phyloP scores from a whole-genome alignment of 2,797 vertebrate species.

The Columba guinea region DNA sequence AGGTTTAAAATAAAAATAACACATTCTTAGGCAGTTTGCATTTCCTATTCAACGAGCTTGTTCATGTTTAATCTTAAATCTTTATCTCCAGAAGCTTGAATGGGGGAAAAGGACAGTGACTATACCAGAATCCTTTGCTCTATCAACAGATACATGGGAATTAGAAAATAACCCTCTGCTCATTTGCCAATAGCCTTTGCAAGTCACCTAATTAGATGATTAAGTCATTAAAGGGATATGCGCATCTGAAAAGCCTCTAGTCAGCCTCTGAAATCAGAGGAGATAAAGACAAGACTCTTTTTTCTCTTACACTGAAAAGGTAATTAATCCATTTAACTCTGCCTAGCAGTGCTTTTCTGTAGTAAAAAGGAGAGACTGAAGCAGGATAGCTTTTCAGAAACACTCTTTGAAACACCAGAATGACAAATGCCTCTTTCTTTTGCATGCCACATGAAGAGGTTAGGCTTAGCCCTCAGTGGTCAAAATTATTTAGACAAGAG shows the following conservation, averaged over 20 bases:
- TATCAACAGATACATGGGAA: slow-evolving; percentile 79
- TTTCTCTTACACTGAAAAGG: slow-evolving; percentile 80
- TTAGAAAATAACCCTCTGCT: slow-evolving; percentile 86
- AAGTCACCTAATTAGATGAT: slow-evolving; percentile 94
- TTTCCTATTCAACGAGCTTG: slow-evolving; percentile 66
- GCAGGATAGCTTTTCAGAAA: slow-evolving; percentile 86
- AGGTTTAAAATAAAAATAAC: slow-evolving; percentile 63
- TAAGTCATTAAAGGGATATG: slow-evolving; percentile 90
- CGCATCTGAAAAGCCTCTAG: slow-evolving; percentile 85
- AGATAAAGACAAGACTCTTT: slow-evolving; percentile 80
- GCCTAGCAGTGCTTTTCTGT: slow-evolving; percentile 80
- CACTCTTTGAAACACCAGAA: slow-evolving; percentile 89
- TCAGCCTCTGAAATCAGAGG: slow-evolving; percentile 87
- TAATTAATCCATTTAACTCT: slow-evolving; percentile 95
- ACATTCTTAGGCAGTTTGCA: slow-evolving; percentile 47
- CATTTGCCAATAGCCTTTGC: slow-evolving; percentile 83
- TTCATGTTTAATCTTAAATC: slow-evolving; percentile 72
- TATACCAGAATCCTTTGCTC: slow-evolving; percentile 71
- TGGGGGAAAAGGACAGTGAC: slow-evolving; percentile 24
- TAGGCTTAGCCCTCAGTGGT: slow-evolving; percentile 73
- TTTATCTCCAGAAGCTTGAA: slow-evolving; percentile 67
- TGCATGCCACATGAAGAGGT: slow-evolving; percentile 67
- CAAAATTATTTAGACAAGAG: slow-evolving; percentile 73
- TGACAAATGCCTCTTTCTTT: slow-evolving; percentile 85
- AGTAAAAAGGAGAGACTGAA: slow-evolving; percentile 80